Evolutionary conservation across 2,113 vertebrate species (phyloP).

Genomic region (Phoxinus phoxinus): DNA sequence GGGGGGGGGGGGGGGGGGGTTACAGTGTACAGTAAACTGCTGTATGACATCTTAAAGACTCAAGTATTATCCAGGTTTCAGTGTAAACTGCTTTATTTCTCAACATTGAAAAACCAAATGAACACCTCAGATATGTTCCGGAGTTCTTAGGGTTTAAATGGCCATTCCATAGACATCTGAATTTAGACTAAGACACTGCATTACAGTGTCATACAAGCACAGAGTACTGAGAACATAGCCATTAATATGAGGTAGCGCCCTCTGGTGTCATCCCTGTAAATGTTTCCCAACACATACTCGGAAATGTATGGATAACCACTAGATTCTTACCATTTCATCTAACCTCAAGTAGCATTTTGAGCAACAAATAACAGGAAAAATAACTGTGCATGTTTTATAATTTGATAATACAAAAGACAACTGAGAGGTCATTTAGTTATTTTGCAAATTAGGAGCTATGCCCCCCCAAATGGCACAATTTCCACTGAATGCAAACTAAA

Average conservation of each 20-base stretch:
- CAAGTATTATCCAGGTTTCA: background rate
- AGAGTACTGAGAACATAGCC: conserved; percentile 2
- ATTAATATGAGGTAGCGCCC: background rate
- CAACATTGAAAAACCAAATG: conserved; percentile 22
- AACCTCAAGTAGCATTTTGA: background rate
- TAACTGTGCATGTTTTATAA: background rate
- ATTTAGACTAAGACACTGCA: background rate
- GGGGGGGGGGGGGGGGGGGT: too few relatives aligned
- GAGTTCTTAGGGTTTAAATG: background rate
- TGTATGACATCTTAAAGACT: background rate
- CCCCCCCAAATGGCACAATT: background rate
- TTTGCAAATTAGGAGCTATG: background rate
- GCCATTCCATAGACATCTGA: background rate
- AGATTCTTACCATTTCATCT: background rate
- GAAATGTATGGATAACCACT: background rate
- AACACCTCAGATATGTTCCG: background rate
- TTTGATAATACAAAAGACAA: conserved; percentile 18
- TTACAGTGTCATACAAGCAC: background rate
- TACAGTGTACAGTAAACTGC: background rate
- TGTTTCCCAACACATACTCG: background rate
- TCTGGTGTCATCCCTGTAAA: background rate
- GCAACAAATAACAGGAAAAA: background rate
- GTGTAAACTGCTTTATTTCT: conserved; percentile 17
- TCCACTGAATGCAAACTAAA: background rate
- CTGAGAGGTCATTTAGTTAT: background rate